phyloP scores from a whole-genome alignment of 2,888 invertebrate genomes.

The Pseudoips prasinana region DNA sequence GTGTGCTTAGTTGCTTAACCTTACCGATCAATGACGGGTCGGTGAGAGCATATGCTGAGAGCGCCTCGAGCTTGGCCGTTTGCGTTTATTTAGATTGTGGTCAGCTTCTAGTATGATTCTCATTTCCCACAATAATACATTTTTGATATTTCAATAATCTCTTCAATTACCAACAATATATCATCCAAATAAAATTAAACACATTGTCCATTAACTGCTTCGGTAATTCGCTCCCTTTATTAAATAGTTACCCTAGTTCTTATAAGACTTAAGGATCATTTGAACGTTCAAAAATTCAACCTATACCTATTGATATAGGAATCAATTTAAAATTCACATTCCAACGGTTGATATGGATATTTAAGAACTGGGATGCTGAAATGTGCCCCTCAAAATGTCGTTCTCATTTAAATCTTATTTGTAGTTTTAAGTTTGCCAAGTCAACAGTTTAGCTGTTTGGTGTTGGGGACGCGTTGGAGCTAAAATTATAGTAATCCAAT shows the following conservation, averaged over 20 bases:
- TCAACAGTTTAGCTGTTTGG: slow-evolving; percentile 63
- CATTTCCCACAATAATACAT: too few relatives aligned
- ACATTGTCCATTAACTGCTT: slow-evolving; percentile 12
- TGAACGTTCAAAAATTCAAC: too few relatives aligned
- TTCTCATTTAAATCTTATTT: slow-evolving; percentile 76
- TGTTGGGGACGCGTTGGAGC: slow-evolving; percentile 34
- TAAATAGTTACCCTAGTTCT: slow-evolving; percentile 12
- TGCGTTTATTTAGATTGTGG: too few relatives aligned
- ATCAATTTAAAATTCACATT: too few relatives aligned
- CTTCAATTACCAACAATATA: not conserved
- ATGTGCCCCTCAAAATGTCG: slow-evolving; percentile 16
- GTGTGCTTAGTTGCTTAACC: too few relatives aligned
- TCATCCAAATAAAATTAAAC: not conserved
- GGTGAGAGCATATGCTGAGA: too few relatives aligned
- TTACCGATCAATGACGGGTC: too few relatives aligned
- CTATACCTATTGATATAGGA: too few relatives aligned
- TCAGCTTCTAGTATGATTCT: too few relatives aligned
- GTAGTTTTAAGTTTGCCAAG: slow-evolving; percentile 72
- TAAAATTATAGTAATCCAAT: slow-evolving; percentile 27
- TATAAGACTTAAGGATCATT: slow-evolving; percentile 1
- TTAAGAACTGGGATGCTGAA: slow-evolving; percentile 4
- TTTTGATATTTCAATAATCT: not conserved
- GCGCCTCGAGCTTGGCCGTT: too few relatives aligned
- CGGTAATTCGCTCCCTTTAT: slow-evolving; percentile 30
- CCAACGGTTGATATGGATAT: too few relatives aligned